Evolutionary conservation across 2,797 vertebrate genomes (phyloP).

Genomic region (Varecia variegata): DNA sequence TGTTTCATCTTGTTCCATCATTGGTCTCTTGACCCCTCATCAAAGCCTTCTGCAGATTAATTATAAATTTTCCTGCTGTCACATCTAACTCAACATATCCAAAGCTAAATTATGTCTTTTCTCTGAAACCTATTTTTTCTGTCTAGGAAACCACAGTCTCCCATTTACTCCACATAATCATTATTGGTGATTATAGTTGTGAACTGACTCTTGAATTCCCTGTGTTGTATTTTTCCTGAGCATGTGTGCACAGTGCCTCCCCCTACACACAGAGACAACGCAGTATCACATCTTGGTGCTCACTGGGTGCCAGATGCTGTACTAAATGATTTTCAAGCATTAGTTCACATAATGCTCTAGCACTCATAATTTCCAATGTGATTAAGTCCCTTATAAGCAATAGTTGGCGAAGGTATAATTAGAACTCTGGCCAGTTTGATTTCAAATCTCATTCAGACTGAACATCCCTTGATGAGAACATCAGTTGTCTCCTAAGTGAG

Average conservation of each 20-base stretch:
- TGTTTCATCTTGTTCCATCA: not conserved
- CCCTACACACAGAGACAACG: not conserved
- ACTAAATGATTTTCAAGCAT: not conserved
- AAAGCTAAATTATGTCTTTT: not conserved
- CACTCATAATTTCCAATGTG: not conserved
- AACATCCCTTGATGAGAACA: not conserved
- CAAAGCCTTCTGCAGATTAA: not conserved
- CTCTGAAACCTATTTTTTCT: not conserved
- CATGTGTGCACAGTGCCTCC: not conserved
- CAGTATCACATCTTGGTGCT: not conserved
- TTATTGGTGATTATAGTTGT: too few relatives aligned
- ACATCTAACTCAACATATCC: not conserved
- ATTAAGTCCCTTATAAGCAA: not conserved
- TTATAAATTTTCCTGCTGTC: not conserved
- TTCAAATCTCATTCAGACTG: not conserved
- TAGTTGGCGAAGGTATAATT: not conserved
- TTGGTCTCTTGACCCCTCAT: not conserved
- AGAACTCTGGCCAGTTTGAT: not conserved
- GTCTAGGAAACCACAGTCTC: not conserved
- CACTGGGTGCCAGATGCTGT: not conserved
- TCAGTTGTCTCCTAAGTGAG: not conserved
- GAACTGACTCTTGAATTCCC: not conserved
- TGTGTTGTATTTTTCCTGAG: not conserved
- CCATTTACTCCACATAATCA: too few relatives aligned
- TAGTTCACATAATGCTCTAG: not conserved